Base-by-base conservation (phyloP, 2,113 vertebrate genomes). In the Pipa parva region DNA sequence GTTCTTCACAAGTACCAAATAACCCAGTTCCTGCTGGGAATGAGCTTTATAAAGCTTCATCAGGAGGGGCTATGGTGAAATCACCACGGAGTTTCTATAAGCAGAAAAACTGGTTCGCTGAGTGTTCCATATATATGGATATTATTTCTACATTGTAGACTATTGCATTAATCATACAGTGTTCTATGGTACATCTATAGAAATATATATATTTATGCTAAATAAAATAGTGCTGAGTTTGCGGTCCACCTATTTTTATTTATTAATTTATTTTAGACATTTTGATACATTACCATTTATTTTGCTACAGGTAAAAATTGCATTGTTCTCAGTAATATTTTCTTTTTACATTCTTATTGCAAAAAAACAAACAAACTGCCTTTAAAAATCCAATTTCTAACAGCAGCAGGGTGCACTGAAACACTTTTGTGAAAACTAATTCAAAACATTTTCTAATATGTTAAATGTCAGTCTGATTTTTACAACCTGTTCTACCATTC, bases 381-480 rank as follows among this genome's bases (percentile, higher is more conserved):
- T 49, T 49, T 49, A 2, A 21, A 42, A 49, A 49, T 24, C 46
- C 46, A 49, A 49, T 49, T 49, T 49, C 21, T 49, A 49, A 49
- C 46, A 49, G 46, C 46, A 49, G 46, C 46, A 10, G 21, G 46
- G 46, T 49, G 46, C 22, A 12, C 42, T 22, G 20, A 49, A 49
- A 49, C 21, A 22, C 46, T 22, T 49, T 24, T 49, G 46, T 22
- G 18, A 49, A 24, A 49, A 49, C 46, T 22, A 49, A 49, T 49
- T 49, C 21, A 7, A 49, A 22, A 11, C 21, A 22, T 49, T 49
- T 49, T 49, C 20, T 10, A 49, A 49, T 9, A 49, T 49, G 21
- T 49, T 24, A 49, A 22, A 49, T 49, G 46, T 22, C 18, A 42
- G 17, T 13, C 18, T 7, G 18, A 18, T 49, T 49, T 49, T 22